Evolutionary conservation across 1,140 invertebrate genomes (phyloP), one percentile per base, ranked within the genome.

Genomic region (Musca vetustissima): DNA sequence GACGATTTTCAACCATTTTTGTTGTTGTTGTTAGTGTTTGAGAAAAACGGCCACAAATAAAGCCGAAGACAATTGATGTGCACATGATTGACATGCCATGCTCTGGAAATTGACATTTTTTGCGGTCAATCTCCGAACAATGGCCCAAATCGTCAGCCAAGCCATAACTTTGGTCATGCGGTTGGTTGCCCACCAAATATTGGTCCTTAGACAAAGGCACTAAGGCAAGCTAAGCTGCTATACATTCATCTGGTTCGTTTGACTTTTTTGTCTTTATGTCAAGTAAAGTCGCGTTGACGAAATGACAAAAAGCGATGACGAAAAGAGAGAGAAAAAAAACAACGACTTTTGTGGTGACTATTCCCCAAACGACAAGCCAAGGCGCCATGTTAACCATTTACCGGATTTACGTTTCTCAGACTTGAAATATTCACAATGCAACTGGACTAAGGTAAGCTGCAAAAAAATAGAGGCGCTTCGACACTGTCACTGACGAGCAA

Each of bases 291-390:
- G 36, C 36, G 36, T 43, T 43, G 36, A 43, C 36, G 36, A 43
- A 43, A 43, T 43, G 36, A 43, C 36, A 43, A 43, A 43, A 43
- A 43, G 36, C 36, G 36, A 43, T 13, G 36, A 43, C 6, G 36
- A 8, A 13, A 43, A 13, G 36, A 7, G 13, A 43, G 6, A 43
- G 13, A 43, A 6, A 43, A 6, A 43, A 43, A 43, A 43, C 6
- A 43, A 43, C 6, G 13, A 48, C 47, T 52, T 47, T 66, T 64
- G 65, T 67, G 69, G 55, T 70, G 69, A 70, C 69, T 67, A 70
- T 70, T 70, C 69, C 65, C 69, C 47, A 68, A 70, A 70, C 69
- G 69, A 66, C 69, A 67, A 57, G 66, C 69, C 53, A 70, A 70
- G 69, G 69, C 69, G 69, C 69, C 69, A 70, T 70, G 69, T 70